These are phyloP conservation scores for Diadophis punctatus DNA, from an alignment of 2,113 vertebrate genomes.

Conservation along the genomic window DNA sequence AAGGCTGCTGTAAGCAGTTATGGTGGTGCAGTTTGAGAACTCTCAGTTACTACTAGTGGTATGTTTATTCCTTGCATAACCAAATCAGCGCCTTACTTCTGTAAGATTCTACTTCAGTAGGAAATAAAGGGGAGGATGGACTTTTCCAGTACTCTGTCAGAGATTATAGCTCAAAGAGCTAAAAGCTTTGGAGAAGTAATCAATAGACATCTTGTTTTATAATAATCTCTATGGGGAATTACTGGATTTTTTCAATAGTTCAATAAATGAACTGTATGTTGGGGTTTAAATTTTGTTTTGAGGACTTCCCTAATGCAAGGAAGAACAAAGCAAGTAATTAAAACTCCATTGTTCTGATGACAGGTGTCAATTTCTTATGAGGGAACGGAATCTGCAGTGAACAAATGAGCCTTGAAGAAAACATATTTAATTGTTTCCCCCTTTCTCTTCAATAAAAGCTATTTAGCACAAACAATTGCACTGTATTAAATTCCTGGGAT, in stretches of 20 bases:
- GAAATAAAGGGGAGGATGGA: not conserved
- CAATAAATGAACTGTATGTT: conserved; percentile 4
- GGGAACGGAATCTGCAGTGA: not conserved
- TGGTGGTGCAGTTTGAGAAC: not conserved
- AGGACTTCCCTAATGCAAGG: not conserved
- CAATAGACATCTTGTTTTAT: not conserved
- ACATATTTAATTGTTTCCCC: not conserved
- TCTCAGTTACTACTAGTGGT: not conserved
- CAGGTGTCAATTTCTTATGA: not conserved
- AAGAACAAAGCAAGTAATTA: not conserved
- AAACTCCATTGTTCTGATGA: not conserved
- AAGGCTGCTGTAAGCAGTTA: not conserved
- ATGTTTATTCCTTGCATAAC: not conserved
- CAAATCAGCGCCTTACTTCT: not conserved
- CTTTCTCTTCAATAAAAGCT: not conserved
- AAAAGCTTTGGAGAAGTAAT: not conserved
- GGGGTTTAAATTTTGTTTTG: not conserved
- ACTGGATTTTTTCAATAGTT: not conserved
- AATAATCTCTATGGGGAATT: conserved; percentile 14
- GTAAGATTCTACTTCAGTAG: not conserved
- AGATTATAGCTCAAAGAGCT: not conserved
- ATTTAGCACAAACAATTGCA: not conserved
- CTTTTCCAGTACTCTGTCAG: not conserved
- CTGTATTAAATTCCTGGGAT: not conserved
- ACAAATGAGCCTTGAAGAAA: not conserved